Percentiles rank a stretch among this genome's conserved stretches.
Evolutionary conservation across 2,888 invertebrate genomes (phyloP).

Genomic region (Ditylenchus weischeri): DNA sequence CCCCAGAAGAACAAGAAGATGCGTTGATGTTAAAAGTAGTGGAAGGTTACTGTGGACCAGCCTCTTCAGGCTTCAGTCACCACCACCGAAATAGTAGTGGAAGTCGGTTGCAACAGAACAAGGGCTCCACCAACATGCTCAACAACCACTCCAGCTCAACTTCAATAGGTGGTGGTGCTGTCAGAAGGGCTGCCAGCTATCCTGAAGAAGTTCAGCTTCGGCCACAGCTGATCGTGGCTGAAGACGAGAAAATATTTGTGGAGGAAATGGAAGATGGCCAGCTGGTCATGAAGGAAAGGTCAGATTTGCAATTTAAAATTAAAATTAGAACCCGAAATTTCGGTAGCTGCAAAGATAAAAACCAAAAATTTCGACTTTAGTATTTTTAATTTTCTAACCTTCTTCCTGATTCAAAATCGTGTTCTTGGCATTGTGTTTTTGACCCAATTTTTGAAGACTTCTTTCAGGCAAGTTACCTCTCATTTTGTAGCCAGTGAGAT

Average conservation of each 20-base stretch:
- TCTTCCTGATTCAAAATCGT: no score
- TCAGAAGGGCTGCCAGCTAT: conserved; percentile 31
- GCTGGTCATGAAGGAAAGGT: conserved; percentile 64
- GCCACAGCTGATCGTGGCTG: conserved; percentile 64
- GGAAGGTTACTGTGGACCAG: conserved; percentile 77
- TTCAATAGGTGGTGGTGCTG: conserved; percentile 11
- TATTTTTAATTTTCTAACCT: no score
- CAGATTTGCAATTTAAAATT: conserved; percentile 23
- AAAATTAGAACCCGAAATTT: no score
- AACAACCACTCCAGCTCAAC: not conserved
- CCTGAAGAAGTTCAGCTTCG: conserved; percentile 44
- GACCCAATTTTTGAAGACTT: no score
- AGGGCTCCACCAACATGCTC: conserved; percentile 1
- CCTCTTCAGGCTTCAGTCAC: conserved; percentile 7
- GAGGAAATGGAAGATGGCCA: conserved; percentile 63
- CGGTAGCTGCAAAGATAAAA: no score
- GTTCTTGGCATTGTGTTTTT: no score
- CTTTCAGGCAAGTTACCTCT: no score
- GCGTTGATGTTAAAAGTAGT: conserved; percentile 88
- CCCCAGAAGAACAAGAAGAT: conserved; percentile 66
- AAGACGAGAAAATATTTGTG: conserved; percentile 65
- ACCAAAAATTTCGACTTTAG: no score
- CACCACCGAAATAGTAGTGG: not conserved
- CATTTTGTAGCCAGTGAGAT: no score
- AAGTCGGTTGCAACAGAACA: not conserved